Base-by-base conservation (phyloP, 2,888 invertebrate species). In the Melanchra persicariae region DNA sequence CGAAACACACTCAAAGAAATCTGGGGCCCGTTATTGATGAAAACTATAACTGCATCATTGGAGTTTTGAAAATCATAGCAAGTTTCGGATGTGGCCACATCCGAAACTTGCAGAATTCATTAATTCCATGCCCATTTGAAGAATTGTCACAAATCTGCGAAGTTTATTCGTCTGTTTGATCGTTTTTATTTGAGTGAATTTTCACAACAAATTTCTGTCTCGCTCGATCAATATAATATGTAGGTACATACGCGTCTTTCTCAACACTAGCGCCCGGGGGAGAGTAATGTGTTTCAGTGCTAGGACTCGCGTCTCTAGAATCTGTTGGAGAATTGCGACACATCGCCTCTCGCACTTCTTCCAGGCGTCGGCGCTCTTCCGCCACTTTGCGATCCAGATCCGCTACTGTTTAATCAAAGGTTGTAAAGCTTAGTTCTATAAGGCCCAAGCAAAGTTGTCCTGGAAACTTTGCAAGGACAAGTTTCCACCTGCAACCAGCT, bases 351-450 rank as follows among this genome's bases (percentile, higher is more conserved):
- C 95, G 89, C 0, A 93, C 92, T 74, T 93, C 93, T 74, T 95
- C 92, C 40, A 95, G 84, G 0, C 93, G 91, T 5, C 88, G 91
- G 47, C 92, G 86, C 74, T 95, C 95, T 64, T 93, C 93, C 0
- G 92, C 93, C 51, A 95, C 94, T 78, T 93, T 92, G 1, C 94
- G 94, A 77, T 95, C 95, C 49, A 95, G 70, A 40, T 94, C 94
- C 3, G 91, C 92, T 79, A 95, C 95, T 95, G 71, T 61, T 67
- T 24, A 37, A 34, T 22, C n/a, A 57, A 57, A 57, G 55, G 10
- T 22, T 47, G 4, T 10, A 10, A 4, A 22, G 19, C 47, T 47
- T 40, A 47, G 8, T 47, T 47, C 47, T 22, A 10, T 4, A 47
- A n/a, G n/a, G 3, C n/a, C n/a, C 10, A 47, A n/a, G 4, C 9